Base-by-base conservation (phyloP, 1,140 invertebrate genomes). In the Mesaphorura yosii region DNA sequence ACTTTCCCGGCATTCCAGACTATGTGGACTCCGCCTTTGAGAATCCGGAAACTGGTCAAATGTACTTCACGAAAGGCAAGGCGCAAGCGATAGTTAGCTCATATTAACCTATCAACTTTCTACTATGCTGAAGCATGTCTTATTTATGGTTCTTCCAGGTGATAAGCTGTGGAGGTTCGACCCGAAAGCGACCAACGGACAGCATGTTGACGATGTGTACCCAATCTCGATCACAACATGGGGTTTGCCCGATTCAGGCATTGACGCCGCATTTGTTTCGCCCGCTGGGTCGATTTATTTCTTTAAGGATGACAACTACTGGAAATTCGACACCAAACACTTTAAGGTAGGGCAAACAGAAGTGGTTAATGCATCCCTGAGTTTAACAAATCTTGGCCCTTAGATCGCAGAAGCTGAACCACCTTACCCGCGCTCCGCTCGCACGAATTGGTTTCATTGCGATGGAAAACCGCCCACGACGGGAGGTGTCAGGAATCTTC, bases 131-230 rank as follows among this genome's bases (percentile, higher is more conserved):
- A 3, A 7, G 26, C 7, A 3, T 23, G 3, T 37, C 17, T 22
- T 37, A 28, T 15, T 5, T 37, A n/a, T 49, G 25, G 26, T 4
- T 26, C 25, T 38, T 34, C 2, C 31, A 49, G 77, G 73, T 41
- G 76, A 79, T 51, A 83, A 92, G 68, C 95, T 94, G 74, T 96
- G 90, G 90, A 77, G 87, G 60, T 95, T 92, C 67, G 88, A 94
- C 67, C 88, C 88, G 1, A 73, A 80, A 2, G 2, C 88, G 86
- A 1, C 20, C 28, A 22, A 44, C 78, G 0, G 94, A 93, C 70
- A 89, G 89, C 12, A 90, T 90, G 67, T 78, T 81, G 3, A 78
- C 92, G 26, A 81, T 81, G n/a, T 34, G 19, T 49, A 31, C 38
- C 37, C 26, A 48, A 38, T 49, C 14, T 27, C 19, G 4, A 25